phyloP scores from a whole-genome alignment of 1,140 invertebrate genomes.

The Lysiphlebus fabarum region DNA sequence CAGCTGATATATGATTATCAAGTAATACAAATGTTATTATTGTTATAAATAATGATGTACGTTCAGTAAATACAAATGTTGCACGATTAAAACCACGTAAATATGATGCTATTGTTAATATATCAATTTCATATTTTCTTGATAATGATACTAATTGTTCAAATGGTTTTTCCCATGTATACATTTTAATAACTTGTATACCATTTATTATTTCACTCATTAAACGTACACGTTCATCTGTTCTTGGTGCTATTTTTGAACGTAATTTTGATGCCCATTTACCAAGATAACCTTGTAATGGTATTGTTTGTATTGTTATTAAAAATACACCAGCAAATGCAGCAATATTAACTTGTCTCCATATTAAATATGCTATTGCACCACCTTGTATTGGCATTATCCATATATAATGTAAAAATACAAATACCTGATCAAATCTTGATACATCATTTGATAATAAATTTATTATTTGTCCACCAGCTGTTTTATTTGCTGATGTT shows the following conservation, averaged over 20 bases:
- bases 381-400: slow-evolving; percentile 71
- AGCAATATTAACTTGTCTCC: slow-evolving; percentile 59
- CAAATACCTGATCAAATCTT: slow-evolving; percentile 53
- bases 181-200: slow-evolving; percentile 83
- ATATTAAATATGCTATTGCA: slow-evolving; percentile 63
- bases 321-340: slow-evolving; percentile 62
- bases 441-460: slow-evolving; percentile 79
- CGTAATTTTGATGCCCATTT: slow-evolving; percentile 63
- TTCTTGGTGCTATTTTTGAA: slow-evolving; percentile 65
- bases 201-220: slow-evolving; percentile 81
- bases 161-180: slow-evolving; percentile 79
- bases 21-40: slow-evolving; percentile 66
- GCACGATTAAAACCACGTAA: slow-evolving; percentile 69
- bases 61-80: slow-evolving; percentile 65
- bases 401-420: slow-evolving; percentile 64
- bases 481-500: slow-evolving; percentile 58
- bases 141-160: slow-evolving; percentile 62
- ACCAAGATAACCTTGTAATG: slow-evolving; percentile 67
- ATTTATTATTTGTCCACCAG: slow-evolving; percentile 82
- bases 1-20: slow-evolving; percentile 62
- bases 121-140: slow-evolving; percentile 65
- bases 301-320: slow-evolving; percentile 62
- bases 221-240: slow-evolving; percentile 75
- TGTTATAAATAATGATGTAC: slow-evolving; percentile 69
- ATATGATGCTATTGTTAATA: slow-evolving; percentile 67